Base-by-base conservation (phyloP, 2,888 invertebrate species). In the Drosophila picticornis region DNA sequence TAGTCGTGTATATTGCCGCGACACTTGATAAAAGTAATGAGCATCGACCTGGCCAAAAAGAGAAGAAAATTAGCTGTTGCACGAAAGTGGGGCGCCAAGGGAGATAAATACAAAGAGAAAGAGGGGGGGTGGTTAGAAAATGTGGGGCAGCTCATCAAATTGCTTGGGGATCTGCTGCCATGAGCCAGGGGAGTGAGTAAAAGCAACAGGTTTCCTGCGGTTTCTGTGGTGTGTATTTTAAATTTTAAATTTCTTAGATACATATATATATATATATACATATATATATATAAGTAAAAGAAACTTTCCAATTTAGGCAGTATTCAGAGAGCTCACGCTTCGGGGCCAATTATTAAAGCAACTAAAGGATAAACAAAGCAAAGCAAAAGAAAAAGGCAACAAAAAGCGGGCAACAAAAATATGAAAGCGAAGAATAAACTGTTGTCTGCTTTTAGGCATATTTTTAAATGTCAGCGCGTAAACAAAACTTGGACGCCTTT, bases 21-120 rank as follows among this genome's bases (percentile, higher is more conserved):
- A 77, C 75, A 78, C 77, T 80, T 88, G 81, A 65, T 81, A 70
- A 83, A 88, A 88, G 88, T 85, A 87, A 87, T 87, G 87, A 81
- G 71, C 70, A 73, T 63, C 64, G 62, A 56, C 70, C 31, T 56
- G 51, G 53, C 60, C 72, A 22, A 53, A 50, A 65, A 50, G 55
- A 40, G 29, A 29, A 51, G 38, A 50, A 63, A 61, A 48, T n/a
- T 27, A 61, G 58, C 52, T 57, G 60, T 50, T 66, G 66, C 52
- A 40, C 50, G 43, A 70, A 74, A 56, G 22, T 32, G 38, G 22
- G 34, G 22, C 65, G 56, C 50, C 65, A 40, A 31, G 66, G 53
- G 61, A 55, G 57, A 57, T 59, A 31, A 27, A 48, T 34, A 64
- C 58, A 38, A 16, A 53, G n/a, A 48, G 55, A 22, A 2, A 10